Conservation (phyloP, 2,797 vertebrate genomes). For the Myoxocephalus aenaeus region DNA sequence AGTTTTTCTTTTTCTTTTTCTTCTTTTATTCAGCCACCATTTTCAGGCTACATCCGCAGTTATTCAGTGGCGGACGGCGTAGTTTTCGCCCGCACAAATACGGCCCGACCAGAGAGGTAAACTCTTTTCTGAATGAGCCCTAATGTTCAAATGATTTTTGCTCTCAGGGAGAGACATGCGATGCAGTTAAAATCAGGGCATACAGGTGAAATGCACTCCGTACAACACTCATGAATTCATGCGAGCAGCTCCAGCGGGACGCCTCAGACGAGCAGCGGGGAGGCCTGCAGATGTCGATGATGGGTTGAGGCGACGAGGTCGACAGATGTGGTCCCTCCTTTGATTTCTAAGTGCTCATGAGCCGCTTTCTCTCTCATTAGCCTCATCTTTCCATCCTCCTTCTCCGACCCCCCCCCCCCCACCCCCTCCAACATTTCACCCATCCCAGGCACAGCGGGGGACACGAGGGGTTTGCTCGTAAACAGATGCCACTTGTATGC, state of each 20-base stretch:
- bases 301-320: slow-evolving; percentile 58
- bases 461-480: slow-evolving; percentile 61
- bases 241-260: slow-evolving; percentile 13
- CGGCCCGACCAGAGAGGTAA: not conserved
- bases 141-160: not conserved
- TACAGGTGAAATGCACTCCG: slow-evolving; percentile 1
- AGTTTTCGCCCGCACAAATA: not conserved
- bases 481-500: slow-evolving; percentile 82
- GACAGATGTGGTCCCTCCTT: slow-evolving; percentile 77
- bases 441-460: slow-evolving; percentile 67
- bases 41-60: not conserved
- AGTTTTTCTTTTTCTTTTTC: not conserved
- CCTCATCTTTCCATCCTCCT: slow-evolving; percentile 65
- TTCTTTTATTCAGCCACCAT: not conserved
- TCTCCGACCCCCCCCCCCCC: not conserved
- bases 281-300: slow-evolving; percentile 55
- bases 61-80: not conserved
- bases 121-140: not conserved
- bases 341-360: slow-evolving; percentile 76
- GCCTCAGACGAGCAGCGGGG: slow-evolving; percentile 8
- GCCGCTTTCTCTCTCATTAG: slow-evolving; percentile 79
- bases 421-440: slow-evolving; percentile 63
- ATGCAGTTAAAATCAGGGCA: not conserved
- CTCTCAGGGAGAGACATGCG: slow-evolving; percentile 12
- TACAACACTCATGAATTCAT: not conserved